Evolutionary conservation across 2,113 vertebrate genomes (phyloP).

Genomic region (Platichthys stellatus): DNA sequence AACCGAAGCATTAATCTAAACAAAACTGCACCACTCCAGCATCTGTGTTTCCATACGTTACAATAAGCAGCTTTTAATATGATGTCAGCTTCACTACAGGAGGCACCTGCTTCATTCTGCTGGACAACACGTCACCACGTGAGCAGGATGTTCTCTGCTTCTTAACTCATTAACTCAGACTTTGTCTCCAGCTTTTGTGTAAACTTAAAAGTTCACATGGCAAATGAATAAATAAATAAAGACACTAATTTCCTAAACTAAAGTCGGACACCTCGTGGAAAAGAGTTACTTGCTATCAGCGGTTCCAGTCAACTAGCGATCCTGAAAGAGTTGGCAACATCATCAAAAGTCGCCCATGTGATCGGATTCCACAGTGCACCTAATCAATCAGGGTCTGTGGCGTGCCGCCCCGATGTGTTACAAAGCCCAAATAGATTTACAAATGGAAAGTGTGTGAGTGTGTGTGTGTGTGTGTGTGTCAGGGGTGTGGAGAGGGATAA

Average conservation of each 20-base stretch:
- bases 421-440: slow-evolving; percentile 99
- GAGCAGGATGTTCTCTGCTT: too few species aligned
- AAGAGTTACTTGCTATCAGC: slow-evolving; percentile 86
- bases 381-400: slow-evolving; percentile 99
- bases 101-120: not conserved
- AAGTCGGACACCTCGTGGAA: slow-evolving; percentile 39
- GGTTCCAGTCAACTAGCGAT: slow-evolving; percentile 96
- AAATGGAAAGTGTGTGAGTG: slow-evolving; percentile 86
- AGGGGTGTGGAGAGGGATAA: slow-evolving; percentile 90
- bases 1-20: slow-evolving; percentile 16
- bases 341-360: slow-evolving; percentile 97
- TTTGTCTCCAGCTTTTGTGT: too few species aligned
- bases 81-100: slow-evolving; percentile 23
- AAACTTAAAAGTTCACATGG: too few species aligned
- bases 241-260: slow-evolving; percentile 15
- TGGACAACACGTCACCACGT: too few species aligned
- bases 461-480: slow-evolving; percentile 46
- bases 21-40: not conserved
- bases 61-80: slow-evolving; percentile 23
- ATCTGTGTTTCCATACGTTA: slow-evolving; percentile 20
- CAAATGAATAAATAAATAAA: not conserved
- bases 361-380: slow-evolving; percentile 95
- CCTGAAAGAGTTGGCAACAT: slow-evolving; percentile 97
- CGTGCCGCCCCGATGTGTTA: slow-evolving; percentile 91
- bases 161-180: too few species aligned